Conservation (phyloP, 2,888 invertebrate genomes). For the Hedychridium roseum region DNA sequence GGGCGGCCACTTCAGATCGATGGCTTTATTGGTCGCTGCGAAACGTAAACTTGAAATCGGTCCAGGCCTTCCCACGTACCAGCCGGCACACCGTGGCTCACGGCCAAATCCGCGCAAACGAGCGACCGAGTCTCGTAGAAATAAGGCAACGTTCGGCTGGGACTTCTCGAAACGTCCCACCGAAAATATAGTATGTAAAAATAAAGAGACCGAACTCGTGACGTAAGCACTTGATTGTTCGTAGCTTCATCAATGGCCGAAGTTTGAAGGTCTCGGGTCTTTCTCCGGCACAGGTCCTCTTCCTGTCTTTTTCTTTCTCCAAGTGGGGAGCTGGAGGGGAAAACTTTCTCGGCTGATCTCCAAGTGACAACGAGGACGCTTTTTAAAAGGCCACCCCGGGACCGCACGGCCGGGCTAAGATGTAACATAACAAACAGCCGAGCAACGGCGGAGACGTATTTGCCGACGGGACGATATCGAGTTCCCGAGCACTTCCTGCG, state of each 20-base stretch:
- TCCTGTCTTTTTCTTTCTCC: too few relatives aligned
- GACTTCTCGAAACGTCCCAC: too few relatives aligned
- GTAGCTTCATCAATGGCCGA: too few relatives aligned
- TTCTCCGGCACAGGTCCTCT: too few relatives aligned
- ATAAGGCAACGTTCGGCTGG: too few relatives aligned
- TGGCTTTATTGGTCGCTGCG: conserved; percentile 26
- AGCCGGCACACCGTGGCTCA: background rate
- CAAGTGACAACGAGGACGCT: conserved; percentile 32
- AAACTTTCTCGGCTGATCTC: conserved; percentile 10
- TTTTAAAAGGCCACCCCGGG: conserved; percentile 46
- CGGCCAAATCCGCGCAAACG: background rate
- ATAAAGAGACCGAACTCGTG: too few relatives aligned
- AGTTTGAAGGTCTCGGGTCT: too few relatives aligned
- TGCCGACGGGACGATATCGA: conserved; percentile 49
- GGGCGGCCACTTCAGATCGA: conserved; percentile 25
- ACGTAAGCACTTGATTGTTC: too few relatives aligned
- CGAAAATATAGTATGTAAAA: too few relatives aligned
- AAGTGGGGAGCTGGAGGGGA: conserved; percentile 4
- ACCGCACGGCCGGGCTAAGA: conserved; percentile 39
- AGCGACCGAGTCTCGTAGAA: background rate
- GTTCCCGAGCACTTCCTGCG: conserved; percentile 53
- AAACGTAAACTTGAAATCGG: conserved; percentile 37
- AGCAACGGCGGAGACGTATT: conserved; percentile 39
- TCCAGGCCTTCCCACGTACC: conserved; percentile 16
- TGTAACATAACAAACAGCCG: conserved; percentile 54